A percentile compares a stretch with the other conserved stretches of the same genome.
Evolutionary conservation across 2,113 vertebrate species (phyloP).

Genomic region (Dipodomys stephensi): DNA sequence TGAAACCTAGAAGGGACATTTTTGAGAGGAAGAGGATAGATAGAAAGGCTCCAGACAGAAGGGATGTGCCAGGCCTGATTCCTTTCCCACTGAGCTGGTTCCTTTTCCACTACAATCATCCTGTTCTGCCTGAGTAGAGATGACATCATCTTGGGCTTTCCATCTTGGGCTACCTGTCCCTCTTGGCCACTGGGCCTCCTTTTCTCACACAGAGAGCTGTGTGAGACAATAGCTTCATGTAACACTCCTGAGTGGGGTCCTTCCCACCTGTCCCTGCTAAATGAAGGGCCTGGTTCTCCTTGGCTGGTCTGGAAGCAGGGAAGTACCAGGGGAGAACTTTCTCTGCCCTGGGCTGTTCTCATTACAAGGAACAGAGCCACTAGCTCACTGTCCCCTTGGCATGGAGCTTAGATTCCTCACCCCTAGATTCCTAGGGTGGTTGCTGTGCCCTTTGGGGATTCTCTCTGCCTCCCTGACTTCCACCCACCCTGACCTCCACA

Average conservation of each 20-base stretch:
- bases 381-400: neutral
- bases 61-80: neutral
- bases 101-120: neutral
- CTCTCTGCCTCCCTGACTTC: neutral
- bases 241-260: no score
- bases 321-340: neutral
- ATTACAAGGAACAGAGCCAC: neutral
- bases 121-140: fast-evolving
- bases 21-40: neutral
- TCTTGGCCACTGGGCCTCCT: neutral
- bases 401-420: neutral
- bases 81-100: neutral
- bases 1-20: neutral
- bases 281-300: fast-evolving
- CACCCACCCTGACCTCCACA: neutral
- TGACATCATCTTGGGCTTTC: neutral
- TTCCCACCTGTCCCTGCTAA: neutral
- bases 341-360: neutral
- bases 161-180: fast-evolving
- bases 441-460: fast-evolving
- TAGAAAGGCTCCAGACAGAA: neutral
- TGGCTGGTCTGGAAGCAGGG: neutral
- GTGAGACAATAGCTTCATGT: fast-evolving
- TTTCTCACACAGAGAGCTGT: no score
- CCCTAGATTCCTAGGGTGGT: no score